phyloP scores from a whole-genome alignment of 1,140 invertebrate genomes.

The Apis florea region DNA sequence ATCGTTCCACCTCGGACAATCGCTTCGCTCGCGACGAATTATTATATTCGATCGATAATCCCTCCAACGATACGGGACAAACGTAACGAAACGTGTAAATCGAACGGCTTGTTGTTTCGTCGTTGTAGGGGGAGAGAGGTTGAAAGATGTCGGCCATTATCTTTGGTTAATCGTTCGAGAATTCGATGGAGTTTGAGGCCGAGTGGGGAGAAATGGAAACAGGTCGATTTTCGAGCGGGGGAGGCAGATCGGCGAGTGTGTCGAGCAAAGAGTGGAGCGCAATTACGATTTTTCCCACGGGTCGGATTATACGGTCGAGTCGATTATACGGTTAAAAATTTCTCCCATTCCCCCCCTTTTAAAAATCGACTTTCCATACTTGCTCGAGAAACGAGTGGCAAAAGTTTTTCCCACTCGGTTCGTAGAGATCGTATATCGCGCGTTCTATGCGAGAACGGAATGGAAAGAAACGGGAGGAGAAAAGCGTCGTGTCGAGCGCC shows the following conservation, averaged over 20 bases:
- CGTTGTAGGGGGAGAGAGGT: neutral
- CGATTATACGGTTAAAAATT: neutral
- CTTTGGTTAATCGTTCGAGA: no score
- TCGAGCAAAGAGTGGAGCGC: slow-evolving; percentile 43
- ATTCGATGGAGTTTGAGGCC: no score
- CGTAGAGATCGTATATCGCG: no score
- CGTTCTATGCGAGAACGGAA: no score
- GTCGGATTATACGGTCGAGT: slow-evolving; percentile 16
- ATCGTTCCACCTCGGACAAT: neutral
- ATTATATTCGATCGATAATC: slow-evolving; percentile 59
- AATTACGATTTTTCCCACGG: slow-evolving; percentile 27
- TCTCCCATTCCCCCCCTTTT: neutral
- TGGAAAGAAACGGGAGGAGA: no score
- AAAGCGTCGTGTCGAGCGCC: no score
- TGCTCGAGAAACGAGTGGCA: neutral
- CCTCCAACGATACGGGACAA: slow-evolving; percentile 20
- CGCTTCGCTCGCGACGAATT: slow-evolving; percentile 49
- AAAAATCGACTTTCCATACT: neutral
- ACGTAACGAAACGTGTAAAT: neutral
- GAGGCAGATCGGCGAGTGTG: slow-evolving; percentile 13
- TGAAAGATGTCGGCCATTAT: no score
- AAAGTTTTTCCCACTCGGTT: neutral
- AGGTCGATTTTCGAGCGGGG: slow-evolving; percentile 14
- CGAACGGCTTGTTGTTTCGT: neutral
- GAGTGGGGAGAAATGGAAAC: neutral